Evolutionary conservation across 2,888 invertebrate species (phyloP).

Genomic region (Panzeria rudis): DNA sequence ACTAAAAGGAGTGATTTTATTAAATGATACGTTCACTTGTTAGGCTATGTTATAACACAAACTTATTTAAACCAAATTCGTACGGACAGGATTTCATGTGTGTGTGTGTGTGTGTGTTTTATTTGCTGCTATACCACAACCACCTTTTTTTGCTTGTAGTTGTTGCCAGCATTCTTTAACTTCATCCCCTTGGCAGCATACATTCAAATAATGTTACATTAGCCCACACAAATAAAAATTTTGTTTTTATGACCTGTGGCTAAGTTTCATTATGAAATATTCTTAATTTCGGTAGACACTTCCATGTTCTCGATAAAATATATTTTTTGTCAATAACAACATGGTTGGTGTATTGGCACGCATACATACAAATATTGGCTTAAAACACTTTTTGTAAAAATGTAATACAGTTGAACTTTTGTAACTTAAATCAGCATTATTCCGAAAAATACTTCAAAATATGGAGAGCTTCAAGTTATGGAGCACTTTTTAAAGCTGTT

Average conservation of each 20-base stretch:
- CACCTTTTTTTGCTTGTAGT: neutral
- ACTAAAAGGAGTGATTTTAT: constrained; percentile 76
- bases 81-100: constrained; percentile 10
- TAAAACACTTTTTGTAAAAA: neutral
- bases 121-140: constrained; percentile 3
- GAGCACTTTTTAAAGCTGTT: no score
- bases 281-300: constrained; percentile 51
- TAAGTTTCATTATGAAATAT: constrained; percentile 66
- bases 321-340: neutral
- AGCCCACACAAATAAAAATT: constrained; percentile 34
- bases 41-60: neutral
- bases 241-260: constrained; percentile 61
- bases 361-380: neutral
- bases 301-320: constrained; percentile 34
- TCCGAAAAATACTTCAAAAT: no score
- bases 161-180: neutral
- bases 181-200: constrained; percentile 23
- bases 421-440: no score
- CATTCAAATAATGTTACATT: constrained; percentile 35
- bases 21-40: constrained; percentile 27
- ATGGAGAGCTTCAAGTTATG: no score
- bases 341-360: neutral
- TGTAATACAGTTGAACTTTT: neutral
- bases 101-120: no score
- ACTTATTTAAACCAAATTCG: constrained; percentile 21